Percentiles rank a stretch among this genome's conserved stretches.
Conservation (phyloP, 2,888 invertebrate genomes). For the Cheiracanthium punctorium region DNA sequence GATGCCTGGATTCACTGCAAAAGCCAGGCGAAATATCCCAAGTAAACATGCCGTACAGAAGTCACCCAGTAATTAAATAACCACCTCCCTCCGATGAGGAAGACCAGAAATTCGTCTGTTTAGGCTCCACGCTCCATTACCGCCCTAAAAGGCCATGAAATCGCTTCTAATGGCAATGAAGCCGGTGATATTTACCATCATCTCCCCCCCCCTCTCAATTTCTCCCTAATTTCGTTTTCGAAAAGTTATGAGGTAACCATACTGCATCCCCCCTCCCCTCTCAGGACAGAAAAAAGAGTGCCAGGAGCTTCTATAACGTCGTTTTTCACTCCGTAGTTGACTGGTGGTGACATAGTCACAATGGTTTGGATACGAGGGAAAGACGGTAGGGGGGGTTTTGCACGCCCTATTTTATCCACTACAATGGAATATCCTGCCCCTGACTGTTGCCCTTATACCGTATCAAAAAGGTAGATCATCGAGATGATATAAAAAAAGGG, state of each 20-base stretch:
- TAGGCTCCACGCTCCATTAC: constrained; percentile 59
- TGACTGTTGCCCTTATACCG: constrained; percentile 64
- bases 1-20: neutral
- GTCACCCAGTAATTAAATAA: constrained; percentile 58
- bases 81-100: constrained; percentile 50
- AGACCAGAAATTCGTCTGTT: constrained; percentile 62
- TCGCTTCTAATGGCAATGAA: constrained; percentile 14
- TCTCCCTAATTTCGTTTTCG: constrained; percentile 66
- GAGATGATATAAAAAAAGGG: constrained; percentile 24
- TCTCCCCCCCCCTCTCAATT: constrained; percentile 55
- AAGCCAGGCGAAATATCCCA: neutral
- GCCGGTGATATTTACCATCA: constrained; percentile 66
- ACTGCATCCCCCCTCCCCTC: constrained; percentile 9
- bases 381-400: constrained; percentile 41
- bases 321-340: constrained; percentile 68
- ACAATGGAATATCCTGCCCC: constrained; percentile 57
- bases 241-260: constrained; percentile 64
- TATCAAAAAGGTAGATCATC: constrained; percentile 60
- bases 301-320: constrained; percentile 39
- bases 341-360: constrained; percentile 66
- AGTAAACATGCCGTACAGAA: neutral
- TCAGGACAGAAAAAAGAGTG: constrained; percentile 6
- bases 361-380: constrained; percentile 30
- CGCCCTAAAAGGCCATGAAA: constrained; percentile 43
- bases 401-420: constrained; percentile 62